These are phyloP conservation scores for Falco punctatus DNA, from an alignment of 2,113 vertebrate species.

Conservation along the genomic window DNA sequence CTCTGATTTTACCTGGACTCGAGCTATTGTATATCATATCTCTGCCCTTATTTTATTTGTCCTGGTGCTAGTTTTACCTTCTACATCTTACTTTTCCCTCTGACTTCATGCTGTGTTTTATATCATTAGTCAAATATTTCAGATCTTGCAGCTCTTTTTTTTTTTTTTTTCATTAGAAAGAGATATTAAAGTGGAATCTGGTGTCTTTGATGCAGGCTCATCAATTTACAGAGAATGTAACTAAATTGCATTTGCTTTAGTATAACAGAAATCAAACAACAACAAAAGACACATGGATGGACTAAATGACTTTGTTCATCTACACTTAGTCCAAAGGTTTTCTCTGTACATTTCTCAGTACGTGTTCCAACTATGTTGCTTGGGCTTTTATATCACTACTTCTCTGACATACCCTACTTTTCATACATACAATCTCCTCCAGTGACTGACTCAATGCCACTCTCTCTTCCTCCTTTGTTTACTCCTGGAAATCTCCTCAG, in stretches of 20 bases:
- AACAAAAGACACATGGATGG: neutral
- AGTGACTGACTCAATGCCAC: neutral
- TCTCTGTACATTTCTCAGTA: neutral
- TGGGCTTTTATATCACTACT: neutral
- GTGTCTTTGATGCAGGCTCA: neutral
- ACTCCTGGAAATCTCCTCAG: neutral
- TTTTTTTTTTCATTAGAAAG: neutral
- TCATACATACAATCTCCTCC: neutral
- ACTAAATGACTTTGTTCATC: neutral
- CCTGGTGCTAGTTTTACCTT: neutral
- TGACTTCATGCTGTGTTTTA: neutral
- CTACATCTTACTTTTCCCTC: neutral
- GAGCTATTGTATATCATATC: neutral
- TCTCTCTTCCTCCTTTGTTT: neutral
- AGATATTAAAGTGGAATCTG: neutral
- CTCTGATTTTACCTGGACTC: neutral
- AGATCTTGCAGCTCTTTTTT: neutral
- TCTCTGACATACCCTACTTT: neutral
- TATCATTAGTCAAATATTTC: neutral
- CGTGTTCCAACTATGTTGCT: neutral
- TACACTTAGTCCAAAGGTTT: neutral
- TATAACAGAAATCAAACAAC: neutral
- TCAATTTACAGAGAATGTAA: neutral
- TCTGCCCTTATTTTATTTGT: neutral
- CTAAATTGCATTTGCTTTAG: neutral